Evolutionary conservation across 2,888 invertebrate species (phyloP).

Genomic region (Stramonita haemastoma): DNA sequence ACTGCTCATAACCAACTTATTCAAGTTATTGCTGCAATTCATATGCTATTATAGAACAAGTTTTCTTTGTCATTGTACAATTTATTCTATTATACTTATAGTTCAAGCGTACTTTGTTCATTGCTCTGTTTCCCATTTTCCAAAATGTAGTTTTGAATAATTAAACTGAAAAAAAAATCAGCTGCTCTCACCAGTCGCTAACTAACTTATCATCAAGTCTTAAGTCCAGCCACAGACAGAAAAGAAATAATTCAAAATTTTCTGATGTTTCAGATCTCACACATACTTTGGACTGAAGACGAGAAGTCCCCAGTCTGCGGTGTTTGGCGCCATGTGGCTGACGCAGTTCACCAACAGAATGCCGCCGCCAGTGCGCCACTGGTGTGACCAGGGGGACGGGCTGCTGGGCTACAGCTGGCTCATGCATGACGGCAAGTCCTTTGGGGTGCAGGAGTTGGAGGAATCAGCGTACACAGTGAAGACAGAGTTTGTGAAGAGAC

Average conservation of each 20-base stretch:
- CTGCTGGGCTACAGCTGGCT: slow-evolving; percentile 88
- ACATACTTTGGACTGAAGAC: slow-evolving; percentile 84
- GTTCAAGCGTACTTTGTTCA: too few relatives aligned
- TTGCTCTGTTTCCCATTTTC: too few relatives aligned
- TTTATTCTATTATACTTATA: too few relatives aligned
- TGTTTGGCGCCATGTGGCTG: slow-evolving; percentile 98
- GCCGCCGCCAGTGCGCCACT: slow-evolving; percentile 85
- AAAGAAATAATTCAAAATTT: neutral
- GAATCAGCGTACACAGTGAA: slow-evolving; percentile 88
- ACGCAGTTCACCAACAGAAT: slow-evolving; percentile 82
- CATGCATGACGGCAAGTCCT: slow-evolving; percentile 93
- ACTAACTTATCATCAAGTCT: neutral
- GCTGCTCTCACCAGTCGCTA: too few relatives aligned
- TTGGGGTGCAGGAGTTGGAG: slow-evolving; percentile 92
- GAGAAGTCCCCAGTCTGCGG: slow-evolving; percentile 90
- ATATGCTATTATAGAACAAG: too few relatives aligned
- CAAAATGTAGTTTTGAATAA: too few relatives aligned
- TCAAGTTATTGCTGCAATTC: too few relatives aligned
- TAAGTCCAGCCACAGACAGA: too few relatives aligned
- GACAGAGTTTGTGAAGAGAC: slow-evolving; percentile 92
- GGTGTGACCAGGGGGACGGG: slow-evolving; percentile 83
- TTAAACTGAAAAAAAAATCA: too few relatives aligned
- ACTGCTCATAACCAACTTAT: too few relatives aligned
- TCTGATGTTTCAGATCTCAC: slow-evolving; percentile 78
- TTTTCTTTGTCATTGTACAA: too few relatives aligned